Evolutionary conservation across 2,888 invertebrate genomes (phyloP).

Genomic region (Tinea trinotella): DNA sequence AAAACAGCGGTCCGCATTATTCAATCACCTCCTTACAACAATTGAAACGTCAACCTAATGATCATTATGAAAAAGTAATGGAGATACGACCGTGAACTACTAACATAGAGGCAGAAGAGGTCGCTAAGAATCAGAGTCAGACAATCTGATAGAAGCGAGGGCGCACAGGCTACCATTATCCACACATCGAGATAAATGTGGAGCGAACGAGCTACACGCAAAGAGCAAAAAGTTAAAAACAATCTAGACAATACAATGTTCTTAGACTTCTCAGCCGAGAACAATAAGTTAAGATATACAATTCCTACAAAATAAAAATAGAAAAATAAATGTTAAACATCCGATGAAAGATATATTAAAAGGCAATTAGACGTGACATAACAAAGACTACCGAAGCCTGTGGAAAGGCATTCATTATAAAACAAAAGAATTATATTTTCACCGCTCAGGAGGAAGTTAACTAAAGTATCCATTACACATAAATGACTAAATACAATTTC

Average conservation of each 20-base stretch:
- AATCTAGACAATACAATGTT: constrained; percentile 33
- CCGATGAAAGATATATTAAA: constrained; percentile 3
- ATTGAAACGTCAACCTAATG: not conserved
- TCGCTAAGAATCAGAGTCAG: constrained; percentile 21
- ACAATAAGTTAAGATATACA: constrained; percentile 17
- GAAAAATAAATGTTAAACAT: constrained; percentile 18
- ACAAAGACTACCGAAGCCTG: not conserved
- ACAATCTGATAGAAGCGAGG: constrained; percentile 21
- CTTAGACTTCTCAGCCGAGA: constrained; percentile 25
- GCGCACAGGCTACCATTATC: constrained; percentile 27
- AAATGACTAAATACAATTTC: constrained; percentile 18
- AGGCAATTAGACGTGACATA: constrained; percentile 1
- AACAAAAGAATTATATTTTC: constrained; percentile 2
- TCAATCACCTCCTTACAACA: not conserved
- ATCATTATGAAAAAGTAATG: constrained; percentile 3
- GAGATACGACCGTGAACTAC: constrained; percentile 15
- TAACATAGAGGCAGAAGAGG: constrained; percentile 19
- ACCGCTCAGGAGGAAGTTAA: not conserved
- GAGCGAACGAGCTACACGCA: constrained; percentile 44
- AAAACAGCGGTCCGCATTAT: constrained; percentile 4
- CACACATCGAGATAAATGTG: constrained; percentile 28
- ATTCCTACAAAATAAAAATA: constrained; percentile 16
- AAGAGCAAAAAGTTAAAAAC: constrained; percentile 36
- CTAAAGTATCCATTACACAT: constrained; percentile 14
- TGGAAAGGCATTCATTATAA: not conserved